Base-by-base conservation (phyloP, 2,113 vertebrate genomes). In the Mellivora capensis region DNA sequence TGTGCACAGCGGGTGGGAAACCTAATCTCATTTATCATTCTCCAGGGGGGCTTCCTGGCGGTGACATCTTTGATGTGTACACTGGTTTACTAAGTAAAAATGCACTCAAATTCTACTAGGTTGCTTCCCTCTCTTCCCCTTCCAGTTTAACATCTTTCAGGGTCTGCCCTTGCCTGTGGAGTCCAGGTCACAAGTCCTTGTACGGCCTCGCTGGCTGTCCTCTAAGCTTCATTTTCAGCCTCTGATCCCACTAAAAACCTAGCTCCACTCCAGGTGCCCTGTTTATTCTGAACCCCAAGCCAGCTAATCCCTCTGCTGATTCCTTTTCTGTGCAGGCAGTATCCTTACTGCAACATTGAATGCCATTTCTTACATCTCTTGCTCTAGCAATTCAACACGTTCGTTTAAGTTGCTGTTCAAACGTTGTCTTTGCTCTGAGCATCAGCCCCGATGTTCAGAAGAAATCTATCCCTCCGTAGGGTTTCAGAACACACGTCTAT, bases 341-440 rank as follows among this genome's bases (percentile, higher is more conserved):
- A n/a, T 39, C 52, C 7, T 95, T 23, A 15, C 25, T 11, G 13
- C 14, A 47, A n/a, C 31, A 72, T 47, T 4, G 5, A 39, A 85
- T 13, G 39, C 17, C 15, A 1, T 77, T 62, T 39, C 59, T 91
- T 62, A 18, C 6, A 39, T 74, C 13, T 87, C 49, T 93, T 87
- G 14, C 23, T 79, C 74, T 42, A 64, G 34, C 8, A 83, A 39
- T n/a, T 87, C 52, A 67, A 82, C 13, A 37, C 3, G 3, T 59
- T 37, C 61, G 49, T 80, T 49, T 54, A 77, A 85, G 27, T 61
- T 94, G 14, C 85, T 87, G 3, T 67, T 93, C 20, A 93, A 90
- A 62, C 93, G 67, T 72, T 20, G 1, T 62, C 49, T 81, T 44
- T 82, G 76, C 8, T 95, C 34, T 79, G 34, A 69, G 74, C 1